phyloP scores from a whole-genome alignment of 2,888 invertebrate genomes.

The Cenopis cana region DNA sequence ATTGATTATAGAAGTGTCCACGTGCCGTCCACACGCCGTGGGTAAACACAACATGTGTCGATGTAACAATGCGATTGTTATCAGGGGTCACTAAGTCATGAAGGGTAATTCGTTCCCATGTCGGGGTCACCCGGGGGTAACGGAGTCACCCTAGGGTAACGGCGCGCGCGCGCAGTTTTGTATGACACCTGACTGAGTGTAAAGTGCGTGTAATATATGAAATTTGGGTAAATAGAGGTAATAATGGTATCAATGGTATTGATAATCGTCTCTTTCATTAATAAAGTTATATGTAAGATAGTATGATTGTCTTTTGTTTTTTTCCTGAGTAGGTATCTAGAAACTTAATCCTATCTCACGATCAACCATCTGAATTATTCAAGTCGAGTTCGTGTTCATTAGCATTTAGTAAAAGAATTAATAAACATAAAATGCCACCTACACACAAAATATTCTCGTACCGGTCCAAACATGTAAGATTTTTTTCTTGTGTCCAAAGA shows the following conservation, averaged over 20 bases:
- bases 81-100: conserved; percentile 77
- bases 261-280: neutral
- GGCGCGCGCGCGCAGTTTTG: conserved; percentile 60
- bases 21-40: conserved; percentile 75
- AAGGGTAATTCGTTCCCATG: conserved; percentile 52
- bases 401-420: conserved; percentile 76
- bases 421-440: conserved; percentile 79
- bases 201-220: conserved; percentile 44
- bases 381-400: conserved; percentile 66
- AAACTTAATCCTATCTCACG: conserved; percentile 56
- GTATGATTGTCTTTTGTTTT: neutral
- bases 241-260: neutral
- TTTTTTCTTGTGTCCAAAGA: conserved; percentile 80
- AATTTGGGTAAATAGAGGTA: conserved; percentile 8
- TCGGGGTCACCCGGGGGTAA: conserved; percentile 33
- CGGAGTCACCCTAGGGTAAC: conserved; percentile 38
- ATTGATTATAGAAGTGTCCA: conserved; percentile 56
- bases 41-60: conserved; percentile 49
- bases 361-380: conserved; percentile 62
- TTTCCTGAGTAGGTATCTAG: neutral
- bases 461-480: conserved; percentile 81
- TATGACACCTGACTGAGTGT: conserved; percentile 57
- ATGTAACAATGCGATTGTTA: conserved; percentile 76
- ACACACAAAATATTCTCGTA: conserved; percentile 79
- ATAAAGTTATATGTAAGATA: conserved; percentile 9